Evolutionary conservation across 2,888 invertebrate genomes (phyloP), one percentile per base, ranked within the genome.

Genomic region (Cremastobaeus sp.): DNA sequence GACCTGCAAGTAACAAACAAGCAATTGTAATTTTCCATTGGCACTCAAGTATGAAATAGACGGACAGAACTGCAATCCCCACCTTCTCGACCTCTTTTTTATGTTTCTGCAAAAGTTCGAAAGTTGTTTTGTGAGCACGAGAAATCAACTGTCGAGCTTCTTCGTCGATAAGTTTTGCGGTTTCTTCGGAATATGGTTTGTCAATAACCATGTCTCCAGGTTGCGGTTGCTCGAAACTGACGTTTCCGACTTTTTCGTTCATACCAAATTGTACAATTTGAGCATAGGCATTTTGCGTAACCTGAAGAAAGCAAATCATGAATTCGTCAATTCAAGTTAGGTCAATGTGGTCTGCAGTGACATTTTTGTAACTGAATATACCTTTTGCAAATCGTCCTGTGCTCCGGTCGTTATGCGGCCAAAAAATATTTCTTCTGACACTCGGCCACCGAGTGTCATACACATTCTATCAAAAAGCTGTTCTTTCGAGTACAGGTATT

Each of bases 391-490:
- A 89, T 99, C 99, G 85, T 99, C 99, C 85, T 99, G 98, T 0
- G 99, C 99, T 0, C 99, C 99, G 0, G 99, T 99, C 1, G 99
- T 99, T 77, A 99, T 98, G 81, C 94, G 91, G 0, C 92, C 92
- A 85, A 99, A 99, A 90, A 99, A 99, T 77, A 99, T 91, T 89
- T 98, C 96, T 88, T 99, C 99, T 0, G 99, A 95, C 0, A 96
- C 98, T 78, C 99, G 91, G 0, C 99, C 99, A n/a, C 99, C 99
- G 1, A 99, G 90, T 0, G 98, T 96, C 97, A 99, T 98, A 88
- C 99, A 99, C 98, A 99, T 99, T 81, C 97, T 90, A 85, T 99
- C 98, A 78, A 97, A 94, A 2, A 99, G 89, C 88, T 99, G 99
- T 88, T 99, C 98, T 88, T 95, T 95, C 64, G 98, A 95, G 86